Evolutionary conservation across 2,113 vertebrate genomes (phyloP), one percentile per base, ranked within the genome.

Genomic region (Pao palembangensis): DNA sequence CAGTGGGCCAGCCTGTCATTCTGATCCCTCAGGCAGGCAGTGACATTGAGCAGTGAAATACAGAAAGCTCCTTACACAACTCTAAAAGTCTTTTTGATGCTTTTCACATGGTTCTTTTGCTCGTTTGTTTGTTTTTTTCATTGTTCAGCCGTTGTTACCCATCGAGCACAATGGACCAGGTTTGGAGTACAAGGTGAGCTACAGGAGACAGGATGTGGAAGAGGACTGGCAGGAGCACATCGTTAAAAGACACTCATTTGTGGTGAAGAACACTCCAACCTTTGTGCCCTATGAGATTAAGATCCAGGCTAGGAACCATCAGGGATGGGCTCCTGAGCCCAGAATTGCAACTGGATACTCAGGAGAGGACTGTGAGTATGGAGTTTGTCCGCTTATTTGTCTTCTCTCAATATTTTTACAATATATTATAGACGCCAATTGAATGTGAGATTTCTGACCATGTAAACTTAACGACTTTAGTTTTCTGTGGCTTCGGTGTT

Each of bases 251-350:
- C 94, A 98, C 75, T 93, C 92, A 0, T 90, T 95, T 51, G 81
- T 93, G 15, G 90, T 99, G 64, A 81, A 71, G 71, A 93, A 95
- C 12, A 93, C 95, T 0, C 92, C 94, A 8, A 94, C 94, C 4
- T 99, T 95, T 1, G 92, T 95, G 20, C 94, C 94, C 5, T 99
- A 96, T 0, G 94, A 99, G 63, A 92, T 99, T 79, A 94, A 93
- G 74, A 93, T 99, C 50, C 97, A 98, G 72, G 90, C 94, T 0
- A 83, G 87, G 44, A 99, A 99, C 67, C 86, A 88, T 21, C 82
- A 94, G 15, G 97, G 96, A 25, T 87, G 89, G 13, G 96, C 91
- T 4, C 97, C 97, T 0, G 92, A 94, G 1, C 96, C 97, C 0
- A 88, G 79, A 17, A 5, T 93, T 13, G 87, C 93, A 65, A 85